A percentile compares a stretch with the other conserved stretches of the same genome.
Conservation (phyloP, 2,888 invertebrate species). For the Byasa hedistus region DNA sequence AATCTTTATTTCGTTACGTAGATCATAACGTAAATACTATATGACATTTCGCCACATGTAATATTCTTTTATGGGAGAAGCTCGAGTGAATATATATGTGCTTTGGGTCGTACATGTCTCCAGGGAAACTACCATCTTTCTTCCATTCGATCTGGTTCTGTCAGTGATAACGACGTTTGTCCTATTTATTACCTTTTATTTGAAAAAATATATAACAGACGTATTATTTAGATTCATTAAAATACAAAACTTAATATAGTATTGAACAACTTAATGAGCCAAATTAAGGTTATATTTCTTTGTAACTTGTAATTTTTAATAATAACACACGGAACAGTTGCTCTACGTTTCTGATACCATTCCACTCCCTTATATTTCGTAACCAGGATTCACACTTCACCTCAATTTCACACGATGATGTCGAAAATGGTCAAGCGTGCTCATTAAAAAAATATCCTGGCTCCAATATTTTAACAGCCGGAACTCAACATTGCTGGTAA, state of each 20-base stretch:
- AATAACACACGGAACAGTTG: no score
- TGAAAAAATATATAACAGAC: slow-evolving; percentile 32
- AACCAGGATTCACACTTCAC: no score
- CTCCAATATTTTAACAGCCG: no score
- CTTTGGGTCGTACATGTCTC: slow-evolving; percentile 37
- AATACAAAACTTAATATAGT: background rate
- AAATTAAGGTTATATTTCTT: background rate
- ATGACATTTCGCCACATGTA: slow-evolving; percentile 13
- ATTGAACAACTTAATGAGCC: background rate
- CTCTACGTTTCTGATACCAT: no score
- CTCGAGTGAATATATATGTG: slow-evolving; percentile 15
- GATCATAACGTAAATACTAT: slow-evolving; percentile 9
- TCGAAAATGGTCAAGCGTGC: no score
- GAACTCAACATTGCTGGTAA: no score
- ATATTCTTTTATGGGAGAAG: slow-evolving; percentile 17
- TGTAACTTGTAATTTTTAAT: background rate
- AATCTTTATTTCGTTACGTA: background rate
- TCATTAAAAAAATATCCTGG: no score
- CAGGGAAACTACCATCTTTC: slow-evolving; percentile 51
- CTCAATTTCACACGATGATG: no score
- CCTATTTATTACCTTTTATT: slow-evolving; percentile 50
- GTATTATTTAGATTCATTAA: no score
- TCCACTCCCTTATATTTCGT: no score
- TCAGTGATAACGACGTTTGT: slow-evolving; percentile 54
- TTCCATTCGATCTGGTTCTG: slow-evolving; percentile 50